Conservation (phyloP, 2,797 vertebrate species). For the Brotula barbata region DNA sequence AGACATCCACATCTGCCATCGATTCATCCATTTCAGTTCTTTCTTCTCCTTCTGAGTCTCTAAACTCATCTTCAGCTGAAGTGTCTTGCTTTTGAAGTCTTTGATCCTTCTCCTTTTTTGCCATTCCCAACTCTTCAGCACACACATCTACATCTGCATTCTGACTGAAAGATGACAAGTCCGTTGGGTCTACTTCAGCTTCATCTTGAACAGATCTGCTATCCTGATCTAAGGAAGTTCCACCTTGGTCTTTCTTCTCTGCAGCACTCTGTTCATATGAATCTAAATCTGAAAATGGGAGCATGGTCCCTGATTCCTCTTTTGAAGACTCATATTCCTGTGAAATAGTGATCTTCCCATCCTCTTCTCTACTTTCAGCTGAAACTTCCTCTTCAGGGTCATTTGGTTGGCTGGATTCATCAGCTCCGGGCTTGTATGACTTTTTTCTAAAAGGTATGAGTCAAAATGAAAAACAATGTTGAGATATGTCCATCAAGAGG, state of each 20-base stretch:
- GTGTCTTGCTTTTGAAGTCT: constrained; percentile 9
- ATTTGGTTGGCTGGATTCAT: constrained; percentile 42
- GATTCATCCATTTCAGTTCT: constrained; percentile 21
- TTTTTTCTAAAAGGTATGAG: constrained; percentile 66
- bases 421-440: constrained; percentile 39
- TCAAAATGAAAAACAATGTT: constrained; percentile 10
- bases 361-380: constrained; percentile 33
- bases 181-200: constrained; percentile 40
- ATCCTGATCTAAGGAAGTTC: constrained; percentile 32
- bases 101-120: constrained; percentile 14
- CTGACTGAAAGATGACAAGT: constrained; percentile 28
- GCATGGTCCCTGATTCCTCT: constrained; percentile 30
- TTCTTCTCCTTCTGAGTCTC: constrained; percentile 24
- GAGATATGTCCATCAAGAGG: background rate
- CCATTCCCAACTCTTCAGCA: constrained; percentile 52
- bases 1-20: constrained; percentile 42
- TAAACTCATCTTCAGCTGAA: constrained; percentile 12
- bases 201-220: constrained; percentile 24
- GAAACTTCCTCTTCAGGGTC: constrained; percentile 32
- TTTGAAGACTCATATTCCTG: constrained; percentile 18
- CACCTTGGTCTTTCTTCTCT: constrained; percentile 25
- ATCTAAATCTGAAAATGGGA: constrained; percentile 33
- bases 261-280: constrained; percentile 39
- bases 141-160: constrained; percentile 58
- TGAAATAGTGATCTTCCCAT: background rate